phyloP scores from a whole-genome alignment of 2,888 invertebrate species.

The Chrysomela aeneicollis region DNA sequence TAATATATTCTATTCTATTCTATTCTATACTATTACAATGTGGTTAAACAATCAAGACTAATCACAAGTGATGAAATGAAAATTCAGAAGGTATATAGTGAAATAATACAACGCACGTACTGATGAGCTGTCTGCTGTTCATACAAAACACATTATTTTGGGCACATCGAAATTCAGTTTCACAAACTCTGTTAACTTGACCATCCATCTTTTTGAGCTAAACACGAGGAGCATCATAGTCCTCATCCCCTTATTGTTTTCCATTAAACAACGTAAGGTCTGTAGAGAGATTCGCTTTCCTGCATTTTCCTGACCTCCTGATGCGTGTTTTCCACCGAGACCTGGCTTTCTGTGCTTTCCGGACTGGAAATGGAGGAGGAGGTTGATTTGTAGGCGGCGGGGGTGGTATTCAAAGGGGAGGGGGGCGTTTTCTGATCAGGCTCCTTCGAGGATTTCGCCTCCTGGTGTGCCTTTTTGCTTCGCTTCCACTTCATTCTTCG shows the following conservation, averaged over 20 bases:
- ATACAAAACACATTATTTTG: no score
- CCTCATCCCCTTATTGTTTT: no score
- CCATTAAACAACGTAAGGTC: slow-evolving; percentile 62
- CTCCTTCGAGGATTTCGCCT: slow-evolving; percentile 71
- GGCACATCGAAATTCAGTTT: no score
- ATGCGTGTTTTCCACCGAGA: slow-evolving; percentile 36
- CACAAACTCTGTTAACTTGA: no score
- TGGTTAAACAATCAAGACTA: no score
- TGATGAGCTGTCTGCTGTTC: no score
- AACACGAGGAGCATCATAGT: neutral
- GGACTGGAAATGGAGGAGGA: slow-evolving; percentile 40
- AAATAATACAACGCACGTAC: no score
- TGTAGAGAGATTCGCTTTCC: slow-evolving; percentile 61
- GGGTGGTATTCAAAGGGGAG: slow-evolving; percentile 39
- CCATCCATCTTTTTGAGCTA: slow-evolving; percentile 11
- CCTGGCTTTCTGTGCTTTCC: slow-evolving; percentile 41
- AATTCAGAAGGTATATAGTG: no score
- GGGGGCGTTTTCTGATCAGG: slow-evolving; percentile 47
- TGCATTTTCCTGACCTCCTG: slow-evolving; percentile 51
- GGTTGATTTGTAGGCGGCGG: slow-evolving; percentile 40
- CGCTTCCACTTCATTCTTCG: slow-evolving; percentile 99
- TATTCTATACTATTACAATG: no score
- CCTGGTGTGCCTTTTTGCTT: slow-evolving; percentile 94
- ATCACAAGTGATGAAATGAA: no score
- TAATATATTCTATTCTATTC: no score